These are phyloP conservation scores for Nephrotoma appendiculata DNA, from an alignment of 2,888 invertebrate genomes.

Conservation along the genomic window DNA sequence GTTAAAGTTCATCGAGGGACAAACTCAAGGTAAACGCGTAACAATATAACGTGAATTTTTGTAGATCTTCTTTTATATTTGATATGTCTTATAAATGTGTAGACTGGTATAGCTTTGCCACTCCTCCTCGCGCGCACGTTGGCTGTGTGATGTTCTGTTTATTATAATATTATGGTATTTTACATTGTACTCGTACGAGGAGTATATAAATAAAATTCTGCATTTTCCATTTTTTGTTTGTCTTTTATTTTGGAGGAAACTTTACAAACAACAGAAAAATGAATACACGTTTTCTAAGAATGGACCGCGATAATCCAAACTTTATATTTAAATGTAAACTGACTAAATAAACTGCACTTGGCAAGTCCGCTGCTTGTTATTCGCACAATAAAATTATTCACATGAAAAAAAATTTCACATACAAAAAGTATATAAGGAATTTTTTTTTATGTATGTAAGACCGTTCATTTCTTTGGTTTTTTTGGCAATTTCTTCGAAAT, in stretches of 20 bases:
- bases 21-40: conserved; percentile 7
- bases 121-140: background rate
- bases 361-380: background rate
- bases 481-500: background rate
- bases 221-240: background rate
- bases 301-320: background rate
- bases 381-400: background rate
- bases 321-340: background rate
- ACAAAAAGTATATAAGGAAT: background rate
- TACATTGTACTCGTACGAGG: background rate
- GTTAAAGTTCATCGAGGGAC: conserved; percentile 2
- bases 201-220: background rate
- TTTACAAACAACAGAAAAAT: background rate
- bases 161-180: background rate
- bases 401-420: background rate
- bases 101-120: background rate
- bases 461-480: background rate
- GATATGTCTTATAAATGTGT: background rate
- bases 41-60: conserved; percentile 2
- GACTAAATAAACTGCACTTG: background rate
- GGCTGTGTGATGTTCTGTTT: background rate
- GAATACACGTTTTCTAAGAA: background rate
- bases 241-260: background rate
- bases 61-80: conserved; percentile 4
- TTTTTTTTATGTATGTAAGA: background rate